Conservation (phyloP, 2,888 invertebrate genomes). For the Argyresthia goedartella region DNA sequence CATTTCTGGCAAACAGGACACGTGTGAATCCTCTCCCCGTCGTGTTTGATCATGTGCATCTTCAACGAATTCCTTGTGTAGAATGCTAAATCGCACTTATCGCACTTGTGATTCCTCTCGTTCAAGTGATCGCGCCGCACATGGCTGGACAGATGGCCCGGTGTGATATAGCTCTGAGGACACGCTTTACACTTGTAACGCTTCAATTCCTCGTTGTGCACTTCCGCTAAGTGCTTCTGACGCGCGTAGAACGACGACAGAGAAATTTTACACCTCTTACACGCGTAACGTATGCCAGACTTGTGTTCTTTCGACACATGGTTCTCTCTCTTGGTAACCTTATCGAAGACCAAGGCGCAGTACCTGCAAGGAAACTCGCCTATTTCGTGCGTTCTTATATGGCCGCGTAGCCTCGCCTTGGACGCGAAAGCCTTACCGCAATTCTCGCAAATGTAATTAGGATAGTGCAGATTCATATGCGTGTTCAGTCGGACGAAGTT, state of each 20-base stretch:
- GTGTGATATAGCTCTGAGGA: conserved; percentile 58
- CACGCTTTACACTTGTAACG: conserved; percentile 60
- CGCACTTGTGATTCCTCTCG: conserved; percentile 60
- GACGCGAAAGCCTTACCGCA: conserved; percentile 69
- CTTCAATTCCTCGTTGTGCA: conserved; percentile 56
- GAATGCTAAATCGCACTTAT: conserved; percentile 63
- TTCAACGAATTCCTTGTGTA: conserved; percentile 67
- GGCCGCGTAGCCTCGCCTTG: conserved; percentile 55
- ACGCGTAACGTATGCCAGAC: conserved; percentile 48
- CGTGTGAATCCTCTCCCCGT: conserved; percentile 60
- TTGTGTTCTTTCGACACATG: conserved; percentile 61
- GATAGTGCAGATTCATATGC: conserved; percentile 66
- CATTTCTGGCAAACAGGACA: conserved; percentile 64
- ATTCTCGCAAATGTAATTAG: conserved; percentile 60
- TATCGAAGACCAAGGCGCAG: conserved; percentile 48
- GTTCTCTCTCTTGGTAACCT: conserved; percentile 53
- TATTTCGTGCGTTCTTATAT: conserved; percentile 64
- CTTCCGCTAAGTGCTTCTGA: conserved; percentile 57
- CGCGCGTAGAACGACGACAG: conserved; percentile 52
- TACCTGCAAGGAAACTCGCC: conserved; percentile 53
- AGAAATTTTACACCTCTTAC: conserved; percentile 50
- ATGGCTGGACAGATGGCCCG: conserved; percentile 55
- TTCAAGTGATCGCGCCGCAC: conserved; percentile 54
- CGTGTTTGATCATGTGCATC: conserved; percentile 70
- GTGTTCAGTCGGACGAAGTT: conserved; percentile 56